Evolutionary conservation across 2,888 invertebrate genomes (phyloP), one percentile per base, ranked within the genome.

Genomic region (Amiota minor): DNA sequence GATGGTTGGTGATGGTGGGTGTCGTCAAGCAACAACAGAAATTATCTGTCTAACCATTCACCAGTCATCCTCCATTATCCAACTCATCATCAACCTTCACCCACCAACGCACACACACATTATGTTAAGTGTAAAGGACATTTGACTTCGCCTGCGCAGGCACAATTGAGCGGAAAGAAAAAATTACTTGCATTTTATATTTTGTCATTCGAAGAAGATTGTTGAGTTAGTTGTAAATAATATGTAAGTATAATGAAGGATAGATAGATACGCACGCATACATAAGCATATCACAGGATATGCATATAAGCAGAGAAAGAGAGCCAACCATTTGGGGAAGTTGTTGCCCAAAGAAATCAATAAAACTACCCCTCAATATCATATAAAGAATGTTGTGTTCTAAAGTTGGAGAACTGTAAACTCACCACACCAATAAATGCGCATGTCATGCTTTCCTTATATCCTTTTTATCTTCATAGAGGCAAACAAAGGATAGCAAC

Each of bases 161-260:
- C 79, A 84, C 85, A 86, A 87, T 87, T 86, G 80, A 87, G 83
- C 87, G 86, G 86, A 86, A 86, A 86, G 86, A 85, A 86, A 86
- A 35, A 86, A 86, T 86, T 86, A 86, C 83, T 84, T 82, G 86
- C 85, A 86, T 87, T 59, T 86, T 85, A 81, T 82, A 81, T 85
- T 83, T 87, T 84, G 82, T 81, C 87, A 81, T 84, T 85, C 79
- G 78, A 59, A 50, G 53, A 50, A 59, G 59, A 59, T 20, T 35
- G 35, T 35, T 35, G 35, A 35, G 35, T 35, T 35, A 35, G 72
- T 75, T 53, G 53, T 65, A 75, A 80, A 85, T 78, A 80, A 47
- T 49, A 56, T 64, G n/a, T 73, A 72, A 59, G n/a, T 47, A 65
- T 56, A 70, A 68, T 47, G 68, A 70, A 45, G 18, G 49, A 50